A percentile compares a stretch with the other conserved stretches of the same genome.
Evolutionary conservation across 2,888 invertebrate species (phyloP).

Genomic region (Andrena fulva): DNA sequence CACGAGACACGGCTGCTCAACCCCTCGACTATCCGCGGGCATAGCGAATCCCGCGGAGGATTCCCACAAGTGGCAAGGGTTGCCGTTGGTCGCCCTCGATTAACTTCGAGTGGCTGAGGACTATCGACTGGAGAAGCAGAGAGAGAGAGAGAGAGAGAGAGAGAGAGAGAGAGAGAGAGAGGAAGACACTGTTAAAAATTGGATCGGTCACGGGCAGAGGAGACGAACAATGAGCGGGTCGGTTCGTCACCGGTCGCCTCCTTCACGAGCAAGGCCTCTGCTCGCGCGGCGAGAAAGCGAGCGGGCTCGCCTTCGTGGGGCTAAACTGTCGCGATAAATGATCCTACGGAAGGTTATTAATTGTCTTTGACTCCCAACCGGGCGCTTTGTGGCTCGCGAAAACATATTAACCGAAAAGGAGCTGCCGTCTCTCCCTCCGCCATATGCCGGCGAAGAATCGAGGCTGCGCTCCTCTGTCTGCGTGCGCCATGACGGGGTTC

Average conservation of each 20-base stretch:
- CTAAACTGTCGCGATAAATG: conserved; percentile 85
- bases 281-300: conserved; percentile 30
- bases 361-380: conserved; percentile 82
- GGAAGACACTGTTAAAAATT: conserved; percentile 81
- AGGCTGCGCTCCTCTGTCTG: neutral
- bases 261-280: conserved; percentile 10
- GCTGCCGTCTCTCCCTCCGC: conserved; percentile 68
- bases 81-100: conserved; percentile 58
- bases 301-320: conserved; percentile 65
- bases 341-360: conserved; percentile 83
- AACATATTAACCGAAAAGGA: conserved; percentile 81
- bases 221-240: conserved; percentile 75
- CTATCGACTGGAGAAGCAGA: conserved; percentile 61
- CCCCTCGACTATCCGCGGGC: conserved; percentile 37
- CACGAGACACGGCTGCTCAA: neutral
- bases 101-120: conserved; percentile 66
- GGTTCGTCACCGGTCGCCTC: conserved; percentile 39
- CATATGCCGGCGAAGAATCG: conserved; percentile 52
- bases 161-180: conserved; percentile 38
- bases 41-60: conserved; percentile 64
- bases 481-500: conserved; percentile 22
- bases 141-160: conserved; percentile 53
- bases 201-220: conserved; percentile 83
- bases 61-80: conserved; percentile 72
- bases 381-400: conserved; percentile 82